Evolutionary conservation across 2,888 invertebrate species (phyloP), one percentile per base, ranked within the genome.

Genomic region (Fragum whitleyi): DNA sequence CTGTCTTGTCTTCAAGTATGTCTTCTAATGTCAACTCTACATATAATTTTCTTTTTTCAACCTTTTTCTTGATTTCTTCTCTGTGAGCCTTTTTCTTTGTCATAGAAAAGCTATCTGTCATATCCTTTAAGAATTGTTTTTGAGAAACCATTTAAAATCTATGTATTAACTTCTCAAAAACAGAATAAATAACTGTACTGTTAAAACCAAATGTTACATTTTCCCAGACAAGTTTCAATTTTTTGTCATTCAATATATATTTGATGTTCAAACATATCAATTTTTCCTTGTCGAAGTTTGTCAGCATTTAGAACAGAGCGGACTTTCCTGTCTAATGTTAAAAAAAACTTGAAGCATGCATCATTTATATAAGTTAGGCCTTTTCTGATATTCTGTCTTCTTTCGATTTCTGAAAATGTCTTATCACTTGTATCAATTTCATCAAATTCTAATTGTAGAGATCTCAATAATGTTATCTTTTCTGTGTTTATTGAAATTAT

Each of bases 121-220:
- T 73, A 39, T 80, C 73, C 55, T 69, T 76, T 28, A 76, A 55
- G 53, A 80, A 59, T n/a, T 80, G 80, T 71, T 80, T 80, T 7
- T 76, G 76, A 32, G 75, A 73, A n/a, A 80, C 80, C 73, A 76
- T 72, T 14, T 76, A 28, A 26, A 53, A 76, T 11, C 47, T 28
- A n/a, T 55, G 61, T 28, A 79, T 57, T 7, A 75, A 1, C 28
- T 75, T 69, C 23, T 75, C 42, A 53, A 21, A 71, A 0, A 79
- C 42, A 36, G 75, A 69, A 36, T 26, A 9, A n/a, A 29, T 53
- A 26, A 32, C 32, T 11, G 71, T 67, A 62, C 39, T 47, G 28
- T 23, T 59, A 28, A 65, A 32, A 65, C 42, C 23, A 29, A 11
- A 23, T 61, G 21, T 59, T 29, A 79, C 9, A 55, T 79, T 53